Base-by-base conservation (phyloP, 2,888 invertebrate genomes). In the Eledona agricola region DNA sequence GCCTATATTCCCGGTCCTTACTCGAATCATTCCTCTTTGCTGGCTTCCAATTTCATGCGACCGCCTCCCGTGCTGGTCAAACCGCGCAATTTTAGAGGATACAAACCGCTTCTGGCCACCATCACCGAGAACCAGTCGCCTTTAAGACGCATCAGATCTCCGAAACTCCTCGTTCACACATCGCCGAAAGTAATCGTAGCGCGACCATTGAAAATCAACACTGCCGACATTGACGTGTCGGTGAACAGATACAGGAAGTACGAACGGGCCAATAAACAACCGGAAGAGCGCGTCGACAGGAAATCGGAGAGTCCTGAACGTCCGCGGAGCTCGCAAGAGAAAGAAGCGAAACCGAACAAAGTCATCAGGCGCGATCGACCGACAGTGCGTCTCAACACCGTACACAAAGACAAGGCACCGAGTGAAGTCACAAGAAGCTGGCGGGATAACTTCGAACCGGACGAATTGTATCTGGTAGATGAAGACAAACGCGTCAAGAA, bases 141-240 rank as follows among this genome's bases (percentile, higher is more conserved):
- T 31, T 59, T 81, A 11, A 75, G 79, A 19, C 71, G 81, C 32
- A 76, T 81, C 23, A 82, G 71, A 66, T 83, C 78, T 34, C 84
- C 75, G 57, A 82, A 78, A 73, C 77, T 81, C 71, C 78, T 72
- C 60, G 78, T 66, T 60, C 82, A 73, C 62, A 76, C 62, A 65
- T 72, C 67, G 72, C 25, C 77, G 15, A 76, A 77, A 56, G 78
- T 80, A 57, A 75, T 74, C 46, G 70, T 80, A 1, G 77, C 84
- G 1, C 82, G 87, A 40, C 89, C 90, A 1, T 84, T 88, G 35
- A 83, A 85, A 60, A 89, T 91, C 57, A 90, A 91, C 72, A 91
- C 92, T 1, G 89, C 90, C 16, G 90, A 91, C 70, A 93, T 93
- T 60, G 92, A 93, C 72, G 91, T 93, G 0, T 88, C 90, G 0